These are phyloP conservation scores for Lepidothrix coronata DNA, from an alignment of 2,113 vertebrate species.

Conservation along the genomic window DNA sequence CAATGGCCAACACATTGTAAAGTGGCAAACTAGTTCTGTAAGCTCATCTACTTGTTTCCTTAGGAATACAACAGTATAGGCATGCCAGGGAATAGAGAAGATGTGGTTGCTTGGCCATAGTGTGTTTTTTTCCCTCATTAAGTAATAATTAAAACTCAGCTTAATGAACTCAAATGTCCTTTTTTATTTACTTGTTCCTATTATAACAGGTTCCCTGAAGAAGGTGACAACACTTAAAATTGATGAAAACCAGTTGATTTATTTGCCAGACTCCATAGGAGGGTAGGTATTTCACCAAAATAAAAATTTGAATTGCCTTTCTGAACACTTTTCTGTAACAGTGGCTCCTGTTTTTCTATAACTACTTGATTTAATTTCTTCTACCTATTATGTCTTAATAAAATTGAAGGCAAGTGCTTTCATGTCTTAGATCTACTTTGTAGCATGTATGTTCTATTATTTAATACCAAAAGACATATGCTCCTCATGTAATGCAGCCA, in stretches of 20 bases:
- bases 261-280: slow-evolving; percentile 92
- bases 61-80: neutral
- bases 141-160: neutral
- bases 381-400: neutral
- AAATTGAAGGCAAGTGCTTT: neutral
- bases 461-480: neutral
- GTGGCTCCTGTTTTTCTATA: neutral
- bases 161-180: neutral
- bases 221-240: slow-evolving; percentile 93
- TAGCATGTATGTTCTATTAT: neutral
- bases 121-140: fast-evolving
- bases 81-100: neutral
- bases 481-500: neutral
- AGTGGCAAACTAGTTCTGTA: neutral
- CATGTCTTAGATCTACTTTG: neutral
- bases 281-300: slow-evolving; percentile 81
- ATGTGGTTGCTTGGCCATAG: neutral
- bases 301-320: neutral
- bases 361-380: neutral
- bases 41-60: neutral
- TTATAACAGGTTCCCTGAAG: slow-evolving; percentile 86
- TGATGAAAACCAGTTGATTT: slow-evolving; percentile 97
- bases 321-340: neutral
- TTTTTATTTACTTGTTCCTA: slow-evolving; percentile 4
- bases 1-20: neutral